Conservation (phyloP, 2,888 invertebrate genomes). For the Napeogenes sylphis region DNA sequence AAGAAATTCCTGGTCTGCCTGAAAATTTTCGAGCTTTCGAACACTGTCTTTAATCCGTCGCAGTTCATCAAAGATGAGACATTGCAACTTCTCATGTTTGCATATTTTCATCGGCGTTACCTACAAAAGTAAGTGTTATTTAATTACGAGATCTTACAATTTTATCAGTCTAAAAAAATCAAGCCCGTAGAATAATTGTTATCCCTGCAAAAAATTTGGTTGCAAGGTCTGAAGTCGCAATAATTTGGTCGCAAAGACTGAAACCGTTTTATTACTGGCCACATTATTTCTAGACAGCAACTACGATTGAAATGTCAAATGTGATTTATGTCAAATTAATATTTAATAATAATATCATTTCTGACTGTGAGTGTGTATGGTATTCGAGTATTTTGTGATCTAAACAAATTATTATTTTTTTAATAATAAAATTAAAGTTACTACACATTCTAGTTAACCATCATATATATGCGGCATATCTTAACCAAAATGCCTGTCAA, state of each 20-base stretch:
- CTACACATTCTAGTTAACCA: not conserved
- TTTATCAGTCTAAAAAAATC: too few relatives aligned
- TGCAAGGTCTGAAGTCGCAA: too few relatives aligned
- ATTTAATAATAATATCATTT: conserved; percentile 7
- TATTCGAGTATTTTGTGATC: not conserved
- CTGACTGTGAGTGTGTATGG: not conserved
- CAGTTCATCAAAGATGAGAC: too few relatives aligned
- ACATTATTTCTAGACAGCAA: not conserved
- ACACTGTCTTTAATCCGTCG: too few relatives aligned
- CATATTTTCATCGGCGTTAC: too few relatives aligned
- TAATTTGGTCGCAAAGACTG: not conserved
- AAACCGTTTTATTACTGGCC: conserved; percentile 1
- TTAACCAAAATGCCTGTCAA: not conserved
- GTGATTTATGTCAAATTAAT: conserved; percentile 1
- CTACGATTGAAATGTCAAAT: not conserved
- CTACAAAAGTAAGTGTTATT: too few relatives aligned
- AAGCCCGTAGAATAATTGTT: too few relatives aligned
- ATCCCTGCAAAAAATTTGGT: too few relatives aligned
- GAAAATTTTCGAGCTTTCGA: too few relatives aligned
- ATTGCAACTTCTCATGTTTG: too few relatives aligned
- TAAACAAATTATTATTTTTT: not conserved
- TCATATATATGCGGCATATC: not conserved
- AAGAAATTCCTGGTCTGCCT: too few relatives aligned
- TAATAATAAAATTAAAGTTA: not conserved
- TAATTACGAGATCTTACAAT: too few relatives aligned